phyloP scores from a whole-genome alignment of 1,140 invertebrate species.

The Hyphantria cunea region DNA sequence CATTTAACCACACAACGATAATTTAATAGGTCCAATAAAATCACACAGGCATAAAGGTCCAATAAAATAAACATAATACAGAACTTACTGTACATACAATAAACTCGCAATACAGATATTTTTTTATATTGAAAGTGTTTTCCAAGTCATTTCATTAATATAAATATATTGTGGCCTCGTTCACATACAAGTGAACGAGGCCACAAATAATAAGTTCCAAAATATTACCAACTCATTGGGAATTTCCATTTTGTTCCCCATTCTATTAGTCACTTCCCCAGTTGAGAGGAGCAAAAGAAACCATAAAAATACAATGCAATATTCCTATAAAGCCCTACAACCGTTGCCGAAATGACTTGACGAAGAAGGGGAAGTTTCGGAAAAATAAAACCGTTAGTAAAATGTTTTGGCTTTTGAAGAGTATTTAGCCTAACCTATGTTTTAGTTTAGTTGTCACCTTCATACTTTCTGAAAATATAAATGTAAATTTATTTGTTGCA shows the following conservation, averaged over 20 bases:
- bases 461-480: no score
- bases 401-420: no score
- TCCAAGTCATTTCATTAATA: neutral
- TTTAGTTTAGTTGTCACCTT: no score
- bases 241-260: constrained; percentile 18
- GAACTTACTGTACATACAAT: no score
- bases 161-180: neutral
- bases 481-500: no score
- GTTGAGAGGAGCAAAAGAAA: constrained; percentile 28
- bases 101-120: no score
- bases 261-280: constrained; percentile 29
- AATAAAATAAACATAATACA: no score
- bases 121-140: no score
- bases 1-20: no score
- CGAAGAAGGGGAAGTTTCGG: constrained; percentile 16
- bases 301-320: constrained; percentile 37
- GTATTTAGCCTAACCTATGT: no score
- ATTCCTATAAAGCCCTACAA: constrained; percentile 38
- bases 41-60: no score
- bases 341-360: constrained; percentile 43
- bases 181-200: neutral
- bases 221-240: constrained; percentile 25
- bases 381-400: neutral
- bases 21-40: no score
- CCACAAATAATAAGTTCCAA: constrained; percentile 1